Conservation (phyloP, 2,797 vertebrate genomes). For the Synaphobranchus kaupii region DNA sequence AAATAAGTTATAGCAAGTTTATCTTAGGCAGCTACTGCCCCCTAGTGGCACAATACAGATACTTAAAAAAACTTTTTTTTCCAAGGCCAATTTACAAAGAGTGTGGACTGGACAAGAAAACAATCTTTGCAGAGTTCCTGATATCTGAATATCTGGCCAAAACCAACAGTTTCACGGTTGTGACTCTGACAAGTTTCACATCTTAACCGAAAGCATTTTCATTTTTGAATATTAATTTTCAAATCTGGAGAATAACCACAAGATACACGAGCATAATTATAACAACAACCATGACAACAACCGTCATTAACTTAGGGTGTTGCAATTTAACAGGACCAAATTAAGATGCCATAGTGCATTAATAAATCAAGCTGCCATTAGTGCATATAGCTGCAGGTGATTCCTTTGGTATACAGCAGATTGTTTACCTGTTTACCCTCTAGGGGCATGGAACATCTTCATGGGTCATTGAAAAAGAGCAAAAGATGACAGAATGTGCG, state of each 20-base stretch:
- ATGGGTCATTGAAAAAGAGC: slow-evolving; percentile 76
- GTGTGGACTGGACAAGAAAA: background rate
- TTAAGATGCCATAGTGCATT: background rate
- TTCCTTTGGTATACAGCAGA: slow-evolving; percentile 64
- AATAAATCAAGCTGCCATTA: background rate
- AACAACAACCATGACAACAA: background rate
- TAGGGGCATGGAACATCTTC: slow-evolving; percentile 77
- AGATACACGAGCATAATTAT: background rate
- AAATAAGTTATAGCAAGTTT: background rate
- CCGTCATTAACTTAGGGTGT: background rate
- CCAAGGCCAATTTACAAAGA: background rate
- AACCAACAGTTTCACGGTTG: background rate
- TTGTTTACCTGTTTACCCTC: slow-evolving; percentile 85
- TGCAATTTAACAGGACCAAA: background rate
- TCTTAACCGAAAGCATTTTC: background rate
- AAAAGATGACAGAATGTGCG: no score
- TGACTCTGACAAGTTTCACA: background rate
- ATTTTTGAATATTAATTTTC: background rate
- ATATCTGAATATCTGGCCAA: background rate
- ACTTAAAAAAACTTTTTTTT: background rate
- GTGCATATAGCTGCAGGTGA: background rate
- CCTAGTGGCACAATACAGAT: background rate
- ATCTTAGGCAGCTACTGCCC: slow-evolving; percentile 16
- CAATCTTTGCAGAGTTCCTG: background rate
- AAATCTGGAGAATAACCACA: background rate